Evolutionary conservation across 1,140 invertebrate genomes (phyloP).

Genomic region (Watersipora subatra): DNA sequence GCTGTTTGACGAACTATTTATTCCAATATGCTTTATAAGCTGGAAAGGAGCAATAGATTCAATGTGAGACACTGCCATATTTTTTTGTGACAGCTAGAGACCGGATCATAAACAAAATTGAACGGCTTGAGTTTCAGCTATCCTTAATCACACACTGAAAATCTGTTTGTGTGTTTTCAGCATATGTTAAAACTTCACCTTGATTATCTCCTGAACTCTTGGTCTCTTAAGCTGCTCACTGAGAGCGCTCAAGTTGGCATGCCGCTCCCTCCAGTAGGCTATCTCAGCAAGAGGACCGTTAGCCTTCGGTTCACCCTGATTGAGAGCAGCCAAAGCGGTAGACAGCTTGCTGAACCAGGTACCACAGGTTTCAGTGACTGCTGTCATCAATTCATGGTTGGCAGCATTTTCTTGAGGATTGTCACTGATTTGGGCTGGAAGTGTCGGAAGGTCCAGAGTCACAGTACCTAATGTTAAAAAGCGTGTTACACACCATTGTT

Average conservation of each 20-base stretch:
- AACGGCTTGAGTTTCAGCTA: no score
- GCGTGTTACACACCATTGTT: no score
- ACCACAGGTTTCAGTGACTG: neutral
- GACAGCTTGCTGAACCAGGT: neutral
- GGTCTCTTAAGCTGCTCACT: slow-evolving; percentile 61
- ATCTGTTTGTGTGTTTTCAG: no score
- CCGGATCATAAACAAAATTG: no score
- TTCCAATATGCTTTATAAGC: no score
- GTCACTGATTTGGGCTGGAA: neutral
- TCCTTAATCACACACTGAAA: no score
- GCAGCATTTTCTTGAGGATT: neutral
- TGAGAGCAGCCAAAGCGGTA: neutral
- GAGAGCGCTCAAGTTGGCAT: slow-evolving; percentile 53
- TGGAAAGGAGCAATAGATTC: no score
- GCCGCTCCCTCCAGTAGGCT: slow-evolving; percentile 58
- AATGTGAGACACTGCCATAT: no score
- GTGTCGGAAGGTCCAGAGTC: neutral
- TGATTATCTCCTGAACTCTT: slow-evolving; percentile 46
- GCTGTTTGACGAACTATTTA: no score
- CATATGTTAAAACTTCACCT: no score
- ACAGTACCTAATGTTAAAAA: no score
- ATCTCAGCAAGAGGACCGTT: slow-evolving; percentile 60
- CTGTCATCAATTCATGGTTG: neutral
- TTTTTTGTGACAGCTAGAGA: no score
- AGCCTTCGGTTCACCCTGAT: slow-evolving; percentile 37